Conservation (phyloP, 2,888 invertebrate species). For the Amphimallon solstitiale region DNA sequence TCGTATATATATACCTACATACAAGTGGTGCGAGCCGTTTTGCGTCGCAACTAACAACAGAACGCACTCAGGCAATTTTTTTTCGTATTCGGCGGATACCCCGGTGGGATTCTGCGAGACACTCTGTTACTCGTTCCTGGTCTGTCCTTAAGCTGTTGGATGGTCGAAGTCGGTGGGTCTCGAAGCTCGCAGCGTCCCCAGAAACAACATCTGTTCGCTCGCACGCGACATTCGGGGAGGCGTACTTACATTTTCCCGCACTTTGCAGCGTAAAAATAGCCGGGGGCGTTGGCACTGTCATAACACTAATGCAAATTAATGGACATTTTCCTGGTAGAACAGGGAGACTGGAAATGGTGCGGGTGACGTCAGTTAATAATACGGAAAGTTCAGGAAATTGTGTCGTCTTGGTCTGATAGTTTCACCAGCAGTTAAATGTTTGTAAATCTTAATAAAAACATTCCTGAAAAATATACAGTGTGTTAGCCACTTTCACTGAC, state of each 20-base stretch:
- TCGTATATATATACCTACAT: no score
- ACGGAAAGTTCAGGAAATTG: neutral
- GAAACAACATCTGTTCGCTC: constrained; percentile 17
- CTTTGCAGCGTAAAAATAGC: constrained; percentile 16
- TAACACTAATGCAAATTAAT: constrained; percentile 19
- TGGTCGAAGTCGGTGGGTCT: neutral
- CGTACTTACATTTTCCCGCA: neutral
- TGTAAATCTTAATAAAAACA: no score
- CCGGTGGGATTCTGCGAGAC: neutral
- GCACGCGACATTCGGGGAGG: constrained; percentile 22
- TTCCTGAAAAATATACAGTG: neutral
- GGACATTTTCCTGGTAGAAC: constrained; percentile 16
- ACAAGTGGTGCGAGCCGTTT: neutral
- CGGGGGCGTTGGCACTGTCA: neutral
- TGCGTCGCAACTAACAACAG: constrained; percentile 13
- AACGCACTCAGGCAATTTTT: constrained; percentile 26
- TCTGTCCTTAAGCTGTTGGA: neutral
- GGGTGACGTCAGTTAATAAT: constrained; percentile 1
- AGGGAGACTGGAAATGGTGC: constrained; percentile 2
- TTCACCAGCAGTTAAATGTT: neutral
- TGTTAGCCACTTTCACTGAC: no score
- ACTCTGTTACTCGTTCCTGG: neutral
- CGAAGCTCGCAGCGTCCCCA: neutral
- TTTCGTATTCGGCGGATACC: neutral
- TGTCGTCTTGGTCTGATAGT: neutral